A percentile compares a stretch with the other conserved stretches of the same genome.
These are phyloP conservation scores for Aptenodytes patagonicus DNA, from an alignment of 2,113 vertebrate genomes.

Conservation along the genomic window DNA sequence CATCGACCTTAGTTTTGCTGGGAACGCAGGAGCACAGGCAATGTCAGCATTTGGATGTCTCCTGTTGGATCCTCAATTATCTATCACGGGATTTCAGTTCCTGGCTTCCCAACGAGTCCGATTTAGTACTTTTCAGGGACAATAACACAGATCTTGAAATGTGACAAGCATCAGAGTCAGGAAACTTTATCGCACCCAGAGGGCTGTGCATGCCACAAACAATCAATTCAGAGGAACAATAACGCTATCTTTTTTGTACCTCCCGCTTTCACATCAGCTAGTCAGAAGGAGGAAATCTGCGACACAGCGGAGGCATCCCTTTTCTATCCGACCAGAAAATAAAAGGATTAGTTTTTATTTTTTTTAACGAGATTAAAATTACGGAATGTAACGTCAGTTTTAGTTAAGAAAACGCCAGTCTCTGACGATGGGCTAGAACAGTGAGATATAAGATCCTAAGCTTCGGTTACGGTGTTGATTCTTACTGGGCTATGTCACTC, in stretches of 20 bases:
- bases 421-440: not conserved
- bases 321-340: not conserved
- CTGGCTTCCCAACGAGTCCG: not conserved
- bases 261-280: not conserved
- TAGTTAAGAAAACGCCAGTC: not conserved
- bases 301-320: not conserved
- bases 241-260: not conserved
- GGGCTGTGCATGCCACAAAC: not conserved
- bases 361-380: not conserved
- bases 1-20: not conserved
- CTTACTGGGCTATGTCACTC: not conserved
- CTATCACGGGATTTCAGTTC: not conserved
- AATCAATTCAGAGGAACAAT: slow-evolving; percentile 26
- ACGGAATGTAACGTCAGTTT: not conserved
- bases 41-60: not conserved
- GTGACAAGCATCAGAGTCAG: not conserved
- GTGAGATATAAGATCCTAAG: not conserved
- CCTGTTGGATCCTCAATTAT: not conserved
- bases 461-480: not conserved
- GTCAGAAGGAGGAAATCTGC: not conserved
- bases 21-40: not conserved
- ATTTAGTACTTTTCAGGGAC: not conserved
- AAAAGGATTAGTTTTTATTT: not conserved
- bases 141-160: not conserved
- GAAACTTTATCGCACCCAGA: not conserved